Base-by-base conservation (phyloP, 2,113 vertebrate species). In the Nesoenas mayeri region DNA sequence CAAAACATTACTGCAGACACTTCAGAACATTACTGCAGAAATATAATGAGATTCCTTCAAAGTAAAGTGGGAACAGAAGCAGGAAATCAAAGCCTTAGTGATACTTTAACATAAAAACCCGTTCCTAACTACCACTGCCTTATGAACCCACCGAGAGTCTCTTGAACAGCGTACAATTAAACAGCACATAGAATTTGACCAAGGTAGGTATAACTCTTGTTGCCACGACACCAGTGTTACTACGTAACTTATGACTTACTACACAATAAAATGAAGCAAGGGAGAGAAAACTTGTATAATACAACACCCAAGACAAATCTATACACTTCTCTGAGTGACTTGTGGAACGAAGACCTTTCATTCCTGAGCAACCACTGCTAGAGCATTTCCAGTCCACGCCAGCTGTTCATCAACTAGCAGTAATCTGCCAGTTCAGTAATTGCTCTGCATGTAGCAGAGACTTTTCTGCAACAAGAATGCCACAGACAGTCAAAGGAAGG, bases 331-430 rank as follows among this genome's bases (percentile, higher is more conserved):
- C 19, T 17, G 15, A 66, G 32, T 28, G 85, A 69, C 19, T 56
- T 0, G 0, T 13, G 50, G 77, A 18, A 36, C 2, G 1, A 73
- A 78, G 14, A 81, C 12, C 61, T 18, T 13, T 0, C 6, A 53
- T 61, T 48, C 60, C 26, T 32, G 15, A 84, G 29, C 11, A 80
- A 62, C 6, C 42, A 29, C 28, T 67, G 11, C 28, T 34, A 79
- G 32, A 47, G 11, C 77, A 77, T 15, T 32, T 77, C 21, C 40
- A 70, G 60, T 28, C 31, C 70, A 11, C 7, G 17, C 6, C 54
- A 79, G 17, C 20, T 80, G 34, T 1, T 77, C 17, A 8, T 40
- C 69, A 71, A 78, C 24, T 44, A 80, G 19, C 50, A 56, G 11
- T 20, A 26, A 85, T 53, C 29, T 64, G 61, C 11, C 74, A 44